Evolutionary conservation across 1,140 invertebrate species (phyloP), one percentile per base, ranked within the genome.

Genomic region (Procambarus virginalis): DNA sequence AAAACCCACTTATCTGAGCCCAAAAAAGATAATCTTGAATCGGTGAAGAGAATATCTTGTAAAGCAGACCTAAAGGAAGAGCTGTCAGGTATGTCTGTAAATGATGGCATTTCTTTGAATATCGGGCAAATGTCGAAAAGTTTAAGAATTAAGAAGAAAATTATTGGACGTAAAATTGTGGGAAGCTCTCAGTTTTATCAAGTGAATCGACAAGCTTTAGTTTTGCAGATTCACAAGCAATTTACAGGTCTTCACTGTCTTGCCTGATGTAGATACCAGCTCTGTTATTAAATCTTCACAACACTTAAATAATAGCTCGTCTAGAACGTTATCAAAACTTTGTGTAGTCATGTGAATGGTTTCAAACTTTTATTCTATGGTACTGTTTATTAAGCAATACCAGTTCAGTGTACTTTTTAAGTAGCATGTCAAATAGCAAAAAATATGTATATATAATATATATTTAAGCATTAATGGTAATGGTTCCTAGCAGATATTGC

Each of bases 201-300:
- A 76, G 77, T 75, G 78, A 88, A 48, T 17, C 64, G 22, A n/a
- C 73, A 10, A 9, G 20, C 5, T 81, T 48, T 34, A 55, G 86
- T 73, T 8, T 81, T 49, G 48, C 86, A 49, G 73, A 81, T 22
- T 88, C 84, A n/a, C 70, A 85, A 51, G 45, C 80, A 17, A 48
- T 80, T 45, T 81, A 49, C 17, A 81, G 78, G 51, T 81, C 87
- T 22, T 20, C 88, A 17, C 55, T 9, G 58, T 14, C 1, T 17
- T 84, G 88, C 77, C 88, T 12, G 60, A 84, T 51, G 80, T 89
- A 46, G 88, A 89, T 55, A 79, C 75, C 79, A 73, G 84, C 73
- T 89, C 82, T 14, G 55, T 84, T 45, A 60, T 58, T 46, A 55
- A 64, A n/a, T 83, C 80, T 75, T 48, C 87, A 68, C 70, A 89